Evolutionary conservation across 2,888 invertebrate genomes (phyloP), one percentile per base, ranked within the genome.

Genomic region (Bellardia pandia): DNA sequence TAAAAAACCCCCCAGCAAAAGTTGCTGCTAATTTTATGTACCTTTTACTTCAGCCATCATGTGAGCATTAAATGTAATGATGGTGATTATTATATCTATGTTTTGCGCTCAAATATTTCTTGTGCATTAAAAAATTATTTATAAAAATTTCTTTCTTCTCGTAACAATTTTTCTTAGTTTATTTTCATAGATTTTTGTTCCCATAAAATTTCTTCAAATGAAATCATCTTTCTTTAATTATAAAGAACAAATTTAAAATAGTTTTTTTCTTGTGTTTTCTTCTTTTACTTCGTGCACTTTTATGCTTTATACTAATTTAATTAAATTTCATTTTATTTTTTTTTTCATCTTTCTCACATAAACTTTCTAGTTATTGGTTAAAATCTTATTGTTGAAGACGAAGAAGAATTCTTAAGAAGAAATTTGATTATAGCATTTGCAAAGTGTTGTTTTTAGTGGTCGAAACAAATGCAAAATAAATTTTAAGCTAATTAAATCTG

Each of bases 191-290:
- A 16, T 42, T 56, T 16, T 58, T 48, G 23, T 68, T 79, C 51
- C 68, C 72, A 68, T 69, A 69, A 74, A 66, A 74, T 80, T 84
- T n/a, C 72, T 48, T 45, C n/a, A 51, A 74, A 84, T 58, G 56
- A 81, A 81, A 74, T 48, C 64, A 84, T 87, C 42, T 78, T 69
- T 78, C 37, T 66, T 75, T 78, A 87, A 75, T 79, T 75, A 79
- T 48, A 81, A 71, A 75, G 51, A 48, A 76, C 40, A 72, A 68
- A 80, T 75, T 62, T 11, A 9, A 79, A 69, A 68, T 53, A 66
- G 62, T 56, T 58, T 71, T 69, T n/a, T 71, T 71, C 48, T 56
- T 74, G 48, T 58, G n/a, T n/a, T n/a, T n/a, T 58, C 37, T 69
- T n/a, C 7, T 42, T 45, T 33, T 1, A 51, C 45, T 72, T 72